phyloP scores from a whole-genome alignment of 1,140 invertebrate species.

The Orchestia grillus region DNA sequence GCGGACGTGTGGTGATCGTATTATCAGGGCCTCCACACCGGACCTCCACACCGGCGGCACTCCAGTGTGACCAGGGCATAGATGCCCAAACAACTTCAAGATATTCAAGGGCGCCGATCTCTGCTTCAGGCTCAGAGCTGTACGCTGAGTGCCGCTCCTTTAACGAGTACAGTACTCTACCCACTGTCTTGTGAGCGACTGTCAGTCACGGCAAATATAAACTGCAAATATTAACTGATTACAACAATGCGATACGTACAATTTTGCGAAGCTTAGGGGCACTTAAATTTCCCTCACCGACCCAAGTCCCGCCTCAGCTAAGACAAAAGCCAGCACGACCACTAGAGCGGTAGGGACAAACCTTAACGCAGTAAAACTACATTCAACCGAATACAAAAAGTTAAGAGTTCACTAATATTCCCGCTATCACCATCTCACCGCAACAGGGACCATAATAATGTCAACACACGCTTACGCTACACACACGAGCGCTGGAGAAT shows the following conservation, averaged over 20 bases:
- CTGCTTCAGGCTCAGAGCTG: neutral
- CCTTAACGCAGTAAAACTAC: neutral
- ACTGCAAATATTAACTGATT: no score
- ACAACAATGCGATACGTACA: no score
- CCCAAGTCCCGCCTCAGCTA: no score
- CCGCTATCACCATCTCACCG: neutral
- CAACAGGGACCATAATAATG: no score
- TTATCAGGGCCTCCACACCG: no score
- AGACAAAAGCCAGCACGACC: no score
- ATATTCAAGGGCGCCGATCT: neutral
- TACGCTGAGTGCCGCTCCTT: neutral
- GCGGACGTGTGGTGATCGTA: neutral
- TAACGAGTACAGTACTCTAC: neutral
- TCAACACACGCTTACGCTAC: neutral
- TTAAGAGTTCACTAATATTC: neutral
- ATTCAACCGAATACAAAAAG: neutral
- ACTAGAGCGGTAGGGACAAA: neutral
- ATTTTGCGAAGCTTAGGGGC: no score
- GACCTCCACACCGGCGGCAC: no score
- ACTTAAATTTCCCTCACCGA: neutral
- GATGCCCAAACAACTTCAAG: no score
- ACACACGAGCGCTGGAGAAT: neutral
- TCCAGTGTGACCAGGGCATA: no score
- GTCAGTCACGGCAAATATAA: neutral
- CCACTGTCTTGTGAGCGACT: neutral